Conservation (phyloP, 2,888 invertebrate species). For the Drosophila neotestacea region DNA sequence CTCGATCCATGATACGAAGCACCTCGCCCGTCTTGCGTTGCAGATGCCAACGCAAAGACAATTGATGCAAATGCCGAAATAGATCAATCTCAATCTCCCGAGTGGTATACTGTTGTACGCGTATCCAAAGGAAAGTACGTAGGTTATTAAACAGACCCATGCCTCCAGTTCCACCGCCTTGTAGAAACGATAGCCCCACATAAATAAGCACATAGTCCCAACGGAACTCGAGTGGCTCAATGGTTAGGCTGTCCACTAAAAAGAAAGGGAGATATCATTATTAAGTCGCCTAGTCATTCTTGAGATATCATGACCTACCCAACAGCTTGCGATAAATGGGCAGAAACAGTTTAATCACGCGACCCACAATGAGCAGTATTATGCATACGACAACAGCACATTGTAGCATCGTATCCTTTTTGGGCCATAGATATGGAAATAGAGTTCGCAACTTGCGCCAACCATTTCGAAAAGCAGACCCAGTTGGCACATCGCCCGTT, state of each 20-base stretch:
- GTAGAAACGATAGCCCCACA: constrained; percentile 95
- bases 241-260: constrained; percentile 92
- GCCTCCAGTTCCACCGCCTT: constrained; percentile 96
- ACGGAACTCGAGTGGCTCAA: constrained; percentile 88
- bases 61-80: constrained; percentile 94
- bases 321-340: constrained; percentile 97
- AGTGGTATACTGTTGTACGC: constrained; percentile 97
- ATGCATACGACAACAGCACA: constrained; percentile 93
- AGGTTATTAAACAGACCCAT: constrained; percentile 97
- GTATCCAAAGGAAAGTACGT: constrained; percentile 96
- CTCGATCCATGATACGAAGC: constrained; percentile 97
- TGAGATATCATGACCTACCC: constrained; percentile 87
- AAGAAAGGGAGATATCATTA: constrained; percentile 17
- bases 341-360: constrained; percentile 95
- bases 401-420: constrained; percentile 91
- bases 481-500: constrained; percentile 44
- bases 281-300: constrained; percentile 1
- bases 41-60: constrained; percentile 98
- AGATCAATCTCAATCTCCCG: constrained; percentile 94
- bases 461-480: constrained; percentile 92
- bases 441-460: constrained; percentile 92
- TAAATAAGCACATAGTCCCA: constrained; percentile 96
- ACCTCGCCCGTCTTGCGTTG: constrained; percentile 98
- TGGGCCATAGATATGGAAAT: constrained; percentile 97
- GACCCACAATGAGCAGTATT: constrained; percentile 90